Base-by-base conservation (phyloP, 2,113 vertebrate species). In the Chionis minor region DNA sequence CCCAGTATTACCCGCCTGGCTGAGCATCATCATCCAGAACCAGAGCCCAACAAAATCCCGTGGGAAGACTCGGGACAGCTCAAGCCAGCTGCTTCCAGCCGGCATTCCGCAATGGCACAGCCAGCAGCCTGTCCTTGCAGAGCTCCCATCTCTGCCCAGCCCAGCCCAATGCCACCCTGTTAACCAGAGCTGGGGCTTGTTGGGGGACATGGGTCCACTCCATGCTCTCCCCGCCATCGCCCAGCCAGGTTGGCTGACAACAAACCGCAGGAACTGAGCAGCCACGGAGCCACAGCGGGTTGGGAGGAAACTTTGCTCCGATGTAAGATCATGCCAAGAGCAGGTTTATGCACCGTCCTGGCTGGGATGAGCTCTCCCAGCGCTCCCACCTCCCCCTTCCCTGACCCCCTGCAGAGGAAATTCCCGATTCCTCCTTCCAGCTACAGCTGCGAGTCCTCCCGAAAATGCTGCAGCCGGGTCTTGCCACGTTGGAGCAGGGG, bases 261-360 rank as follows among this genome's bases (percentile, higher is more conserved):
- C 0, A 3, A n/a, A 12, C 6, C 0, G 2, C 38, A 14, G 66
- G 51, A 87, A n/a, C 5, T 3, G 56, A 35, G 65, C 22, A 24
- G 69, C 19, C 38, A 21, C 0, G 0, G 44, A 23, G 62, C 22
- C 54, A 22, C 1, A 2, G 19, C 3, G 14, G 54, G 44, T 9
- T 8, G 54, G 62, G 24, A 86, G 45, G 75, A 74, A 40, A 14
- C 32, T 8, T 11, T 3, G 7, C 4, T 6, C 14, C 56, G 27
- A 9, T 44, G 26, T 4, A 14, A 27, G 33, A 11, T 7, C 1
- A 1, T 2, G 32, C 28, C 40, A 21, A 27, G 44, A 59, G 27
- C 45, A 42, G 51, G 18, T 66, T 5, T 12, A n/a, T 0, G 0
- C 52, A 8, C 0, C 0, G 0, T 16, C 45, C n/a, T 0, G 2